These are phyloP conservation scores for Steatornis caripensis DNA, from an alignment of 2,113 vertebrate genomes.

Conservation along the genomic window DNA sequence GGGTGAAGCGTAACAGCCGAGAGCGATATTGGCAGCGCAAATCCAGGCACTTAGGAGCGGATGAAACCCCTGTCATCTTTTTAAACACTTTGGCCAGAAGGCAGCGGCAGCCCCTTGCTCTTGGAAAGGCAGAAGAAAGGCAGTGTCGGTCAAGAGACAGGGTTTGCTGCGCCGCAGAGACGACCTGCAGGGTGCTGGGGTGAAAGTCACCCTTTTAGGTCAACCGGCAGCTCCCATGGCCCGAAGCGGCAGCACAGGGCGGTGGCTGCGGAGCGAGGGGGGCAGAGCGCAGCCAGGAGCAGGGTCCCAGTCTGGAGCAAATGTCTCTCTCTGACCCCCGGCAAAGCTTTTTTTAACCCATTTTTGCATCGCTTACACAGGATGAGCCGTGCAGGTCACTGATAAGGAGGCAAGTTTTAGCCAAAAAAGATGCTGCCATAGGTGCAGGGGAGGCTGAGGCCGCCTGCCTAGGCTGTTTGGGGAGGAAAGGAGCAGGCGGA, in stretches of 20 bases:
- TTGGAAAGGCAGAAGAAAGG: neutral
- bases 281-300: neutral
- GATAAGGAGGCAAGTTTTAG: neutral
- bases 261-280: neutral
- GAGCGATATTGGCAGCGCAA: neutral
- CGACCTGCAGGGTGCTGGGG: too few species aligned
- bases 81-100: neutral
- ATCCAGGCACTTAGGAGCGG: neutral
- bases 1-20: neutral
- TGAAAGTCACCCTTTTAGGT: neutral
- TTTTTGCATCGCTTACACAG: neutral
- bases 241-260: neutral
- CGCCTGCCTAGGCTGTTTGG: neutral
- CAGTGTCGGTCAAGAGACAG: accelerated
- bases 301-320: neutral
- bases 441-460: neutral
- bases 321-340: neutral
- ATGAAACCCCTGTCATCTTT: neutral
- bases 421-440: neutral
- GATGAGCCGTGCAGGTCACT: accelerated
- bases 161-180: too few species aligned
- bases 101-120: neutral
- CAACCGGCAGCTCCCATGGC: neutral
- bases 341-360: neutral
- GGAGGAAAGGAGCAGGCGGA: neutral